A percentile compares a stretch with the other conserved stretches of the same genome.
These are phyloP conservation scores for Sternarchorhynchus goeldii DNA, from an alignment of 2,797 vertebrate genomes.

Conservation along the genomic window DNA sequence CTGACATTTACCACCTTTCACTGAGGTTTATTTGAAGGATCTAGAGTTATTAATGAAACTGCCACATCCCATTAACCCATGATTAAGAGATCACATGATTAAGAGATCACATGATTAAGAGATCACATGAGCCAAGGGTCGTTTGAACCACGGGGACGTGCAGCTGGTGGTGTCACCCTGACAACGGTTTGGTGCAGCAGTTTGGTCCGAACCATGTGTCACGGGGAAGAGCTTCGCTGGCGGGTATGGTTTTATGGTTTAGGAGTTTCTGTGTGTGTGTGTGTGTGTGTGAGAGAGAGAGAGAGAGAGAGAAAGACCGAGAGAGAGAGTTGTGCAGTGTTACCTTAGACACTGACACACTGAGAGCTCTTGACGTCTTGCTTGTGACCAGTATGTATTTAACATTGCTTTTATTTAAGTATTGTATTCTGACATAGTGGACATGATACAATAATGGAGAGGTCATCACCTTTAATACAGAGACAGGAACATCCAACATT, in stretches of 20 bases:
- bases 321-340: too few relatives aligned
- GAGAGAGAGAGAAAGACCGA: too few relatives aligned
- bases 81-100: conserved; percentile 2
- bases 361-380: too few relatives aligned
- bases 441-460: background rate
- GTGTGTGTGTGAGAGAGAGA: too few relatives aligned
- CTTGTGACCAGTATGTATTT: background rate
- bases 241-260: too few relatives aligned
- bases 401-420: conserved; percentile 27
- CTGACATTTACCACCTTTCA: conserved; percentile 15
- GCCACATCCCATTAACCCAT: background rate
- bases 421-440: background rate
- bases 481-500: too few relatives aligned
- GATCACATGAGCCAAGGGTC: too few relatives aligned
- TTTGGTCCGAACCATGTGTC: background rate
- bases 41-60: conserved; percentile 26
- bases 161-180: background rate
- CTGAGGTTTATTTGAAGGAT: conserved; percentile 25
- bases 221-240: too few relatives aligned
- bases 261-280: background rate
- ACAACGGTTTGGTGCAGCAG: conserved; percentile 35
- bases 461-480: background rate
- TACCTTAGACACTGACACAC: too few relatives aligned
- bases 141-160: too few relatives aligned
- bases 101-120: background rate